phyloP scores from a whole-genome alignment of 2,113 vertebrate species.

The Typhlomys cinereus region DNA sequence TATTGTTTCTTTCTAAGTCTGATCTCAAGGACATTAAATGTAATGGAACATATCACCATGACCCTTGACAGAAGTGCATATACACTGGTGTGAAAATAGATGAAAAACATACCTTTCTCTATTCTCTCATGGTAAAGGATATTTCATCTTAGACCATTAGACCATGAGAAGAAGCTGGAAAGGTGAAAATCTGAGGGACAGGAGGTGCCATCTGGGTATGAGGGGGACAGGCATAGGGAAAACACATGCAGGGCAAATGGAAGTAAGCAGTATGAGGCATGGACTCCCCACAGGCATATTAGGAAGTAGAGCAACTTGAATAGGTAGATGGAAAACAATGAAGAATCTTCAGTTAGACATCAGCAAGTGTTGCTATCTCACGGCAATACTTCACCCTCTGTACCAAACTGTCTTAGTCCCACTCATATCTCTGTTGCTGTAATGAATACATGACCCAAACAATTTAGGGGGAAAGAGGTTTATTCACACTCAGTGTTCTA shows the following conservation, averaged over 20 bases:
- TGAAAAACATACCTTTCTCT: background rate
- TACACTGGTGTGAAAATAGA: background rate
- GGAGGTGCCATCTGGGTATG: background rate
- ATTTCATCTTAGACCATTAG: background rate
- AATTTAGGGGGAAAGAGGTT: too few species aligned
- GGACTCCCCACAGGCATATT: background rate
- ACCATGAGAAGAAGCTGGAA: background rate
- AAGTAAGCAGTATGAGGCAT: background rate
- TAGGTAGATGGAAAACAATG: background rate
- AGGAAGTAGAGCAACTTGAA: background rate
- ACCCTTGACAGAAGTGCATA: constrained; percentile 2
- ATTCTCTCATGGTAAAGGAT: constrained; percentile 20
- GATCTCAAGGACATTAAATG: background rate
- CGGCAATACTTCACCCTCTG: too few species aligned
- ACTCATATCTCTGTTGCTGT: too few species aligned
- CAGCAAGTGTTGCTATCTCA: too few species aligned
- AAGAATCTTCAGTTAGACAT: background rate
- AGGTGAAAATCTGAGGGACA: background rate
- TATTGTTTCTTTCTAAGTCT: background rate
- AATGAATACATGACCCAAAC: too few species aligned
- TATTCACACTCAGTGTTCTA: too few species aligned
- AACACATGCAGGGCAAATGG: background rate
- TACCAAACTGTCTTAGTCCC: too few species aligned
- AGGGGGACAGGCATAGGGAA: background rate
- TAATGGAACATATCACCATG: background rate